phyloP scores from a whole-genome alignment of 2,113 vertebrate species.

The Pedionomus torquatus region DNA sequence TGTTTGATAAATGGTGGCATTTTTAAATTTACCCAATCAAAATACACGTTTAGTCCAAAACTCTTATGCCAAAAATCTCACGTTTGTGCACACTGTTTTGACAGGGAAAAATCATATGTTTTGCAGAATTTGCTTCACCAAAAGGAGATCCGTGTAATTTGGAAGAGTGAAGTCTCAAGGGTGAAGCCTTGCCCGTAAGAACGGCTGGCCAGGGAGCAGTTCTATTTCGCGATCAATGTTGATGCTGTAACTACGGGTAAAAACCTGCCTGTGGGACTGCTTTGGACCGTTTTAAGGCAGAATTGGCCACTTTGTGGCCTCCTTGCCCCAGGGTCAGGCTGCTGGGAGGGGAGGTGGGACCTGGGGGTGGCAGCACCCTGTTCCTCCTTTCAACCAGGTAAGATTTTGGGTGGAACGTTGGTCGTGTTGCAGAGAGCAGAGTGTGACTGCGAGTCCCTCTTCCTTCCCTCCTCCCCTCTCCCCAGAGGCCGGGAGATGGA shows the following conservation, averaged over 20 bases:
- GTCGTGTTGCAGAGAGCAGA: rapidly evolving
- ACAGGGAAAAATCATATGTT: background rate
- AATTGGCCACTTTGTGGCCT: rapidly evolving
- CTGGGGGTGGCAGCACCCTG: rapidly evolving
- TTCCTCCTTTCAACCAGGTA: background rate
- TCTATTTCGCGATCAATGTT: background rate
- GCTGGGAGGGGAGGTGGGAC: background rate
- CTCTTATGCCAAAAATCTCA: background rate
- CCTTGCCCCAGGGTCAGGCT: background rate
- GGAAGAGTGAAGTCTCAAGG: background rate
- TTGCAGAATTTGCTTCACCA: background rate
- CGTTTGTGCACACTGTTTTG: background rate
- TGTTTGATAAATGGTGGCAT: background rate
- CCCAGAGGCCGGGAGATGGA: background rate
- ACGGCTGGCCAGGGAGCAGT: rapidly evolving
- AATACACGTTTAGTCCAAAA: background rate
- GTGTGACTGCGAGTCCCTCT: rapidly evolving
- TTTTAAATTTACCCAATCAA: background rate
- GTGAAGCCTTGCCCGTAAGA: too few relatives aligned
- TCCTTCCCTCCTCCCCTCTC: background rate
- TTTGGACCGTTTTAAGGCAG: background rate
- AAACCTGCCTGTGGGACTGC: background rate
- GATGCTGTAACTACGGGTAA: background rate
- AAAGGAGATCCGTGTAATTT: background rate
- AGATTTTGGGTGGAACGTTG: background rate